Base-by-base conservation (phyloP, 2,888 invertebrate species). In the Drosophila barbarae region DNA sequence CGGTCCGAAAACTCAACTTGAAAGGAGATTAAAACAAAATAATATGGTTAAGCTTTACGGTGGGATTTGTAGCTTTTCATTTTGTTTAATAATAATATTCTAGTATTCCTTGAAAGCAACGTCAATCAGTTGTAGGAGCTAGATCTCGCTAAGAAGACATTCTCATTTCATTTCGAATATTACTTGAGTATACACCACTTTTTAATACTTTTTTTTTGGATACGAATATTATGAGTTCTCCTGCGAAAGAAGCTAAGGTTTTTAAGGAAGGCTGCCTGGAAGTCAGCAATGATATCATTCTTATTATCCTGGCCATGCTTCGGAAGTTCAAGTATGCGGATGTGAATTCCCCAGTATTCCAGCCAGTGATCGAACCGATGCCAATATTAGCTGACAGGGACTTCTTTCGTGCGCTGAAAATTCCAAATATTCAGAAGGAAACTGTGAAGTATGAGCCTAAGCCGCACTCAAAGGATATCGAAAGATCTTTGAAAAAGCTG, bases 1-100 rank as follows among this genome's bases (percentile, higher is more conserved):
- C 32, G 56, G 9, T 28, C 26, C 12, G 13, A 34, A 23, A 66
- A 46, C 34, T 39, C 52, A 46, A 21, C 38, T 39, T 51, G 21
- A 21, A 65, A 34, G 39, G 32, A 26, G 38, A 44, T 26, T 32
- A 28, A 8, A 3, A 18, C 15, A 13, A 23, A n/a, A 9, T 1
- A 41, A 23, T 26, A n/a, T 13, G 18, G n/a, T 0, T 5, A 15
- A 10, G 5, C n/a, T 8, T 26, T n/a, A 34, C 57, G 1, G 18
- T 42, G 54, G 26, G 10, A 5, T 13, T 9, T 13, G 13, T 26
- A 3, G 1, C 2, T 5, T 30, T 8, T 0, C 2, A 2, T 13
- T 18, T 30, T 5, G 13, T 30, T 46, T 30, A 13, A 18, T 18
- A 30, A 30, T 9, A 18, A 13, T 7, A 28, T 7, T 6, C 30